Base-by-base conservation (phyloP, 2,888 invertebrate species). In the Kryphioiulus occultus region DNA sequence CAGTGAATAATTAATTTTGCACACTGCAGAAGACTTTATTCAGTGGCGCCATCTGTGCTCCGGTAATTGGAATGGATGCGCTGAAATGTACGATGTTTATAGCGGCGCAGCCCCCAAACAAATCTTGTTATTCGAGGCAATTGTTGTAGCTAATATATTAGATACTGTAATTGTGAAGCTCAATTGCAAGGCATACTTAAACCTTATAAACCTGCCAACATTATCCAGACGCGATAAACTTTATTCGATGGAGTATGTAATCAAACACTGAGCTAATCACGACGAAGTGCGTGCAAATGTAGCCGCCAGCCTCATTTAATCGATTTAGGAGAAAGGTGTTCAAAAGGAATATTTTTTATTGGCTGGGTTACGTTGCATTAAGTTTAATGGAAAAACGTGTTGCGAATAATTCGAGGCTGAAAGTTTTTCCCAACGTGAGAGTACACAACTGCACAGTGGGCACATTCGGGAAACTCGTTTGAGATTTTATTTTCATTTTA, bases 351-450 rank as follows among this genome's bases (percentile, higher is more conserved):
- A 22, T 30, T 78, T 78, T 78, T 78, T 78, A 78, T 78, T 30
- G 78, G 78, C 78, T 15, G 15, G 26, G 30, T 78, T 78, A 78
- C 78, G 30, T 30, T 78, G 30, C 78, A 78, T 78, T 78, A 78
- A 78, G 22, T 78, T 78, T 78, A 78, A 78, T 78, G 78, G 78
- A 78, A 78, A 78, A 78, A 78, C 78, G 78, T 78, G 78, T 78
- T 78, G 78, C 78, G 78, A 78, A 78, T 78, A 78, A 78, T 78
- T 59, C 59, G 59, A 59, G 22, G 12, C 78, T 30, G 78, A 78
- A 78, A 78, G 30, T 30, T 26, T 12, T 10, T 30, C 26, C 10
- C 78, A 22, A 30, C 26, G 78, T 26, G 10, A 12, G 7, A 22
- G 19, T 3, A 1, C n/a, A 59, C 12, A 59, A 19, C 3, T 59